These are phyloP conservation scores for Orycteropus afer DNA, from an alignment of 2,113 vertebrate genomes.

Conservation along the genomic window DNA sequence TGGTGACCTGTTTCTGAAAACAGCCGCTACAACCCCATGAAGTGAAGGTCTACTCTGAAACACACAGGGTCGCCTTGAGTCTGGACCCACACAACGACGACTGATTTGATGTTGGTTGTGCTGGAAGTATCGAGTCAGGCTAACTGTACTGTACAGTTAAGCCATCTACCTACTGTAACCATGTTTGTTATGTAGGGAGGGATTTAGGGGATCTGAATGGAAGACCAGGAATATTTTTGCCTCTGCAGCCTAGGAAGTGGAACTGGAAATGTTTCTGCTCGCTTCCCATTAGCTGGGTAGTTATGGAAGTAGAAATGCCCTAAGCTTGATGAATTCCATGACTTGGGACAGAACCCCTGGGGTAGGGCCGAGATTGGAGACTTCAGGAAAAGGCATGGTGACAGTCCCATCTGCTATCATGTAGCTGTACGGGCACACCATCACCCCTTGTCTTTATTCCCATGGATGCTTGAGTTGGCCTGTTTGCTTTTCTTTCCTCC, in stretches of 20 bases:
- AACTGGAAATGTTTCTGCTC: not conserved
- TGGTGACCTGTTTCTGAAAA: too few species aligned
- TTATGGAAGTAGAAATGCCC: accelerated
- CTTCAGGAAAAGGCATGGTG: too few species aligned
- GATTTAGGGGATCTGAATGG: not conserved
- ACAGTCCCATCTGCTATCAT: accelerated
- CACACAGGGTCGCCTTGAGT: not conserved
- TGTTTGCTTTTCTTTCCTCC: too few species aligned
- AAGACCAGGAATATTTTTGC: not conserved
- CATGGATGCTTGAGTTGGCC: not conserved
- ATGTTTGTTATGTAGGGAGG: accelerated
- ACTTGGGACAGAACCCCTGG: too few species aligned
- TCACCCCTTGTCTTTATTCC: not conserved
- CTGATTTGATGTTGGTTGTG: not conserved
- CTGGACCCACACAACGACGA: not conserved
- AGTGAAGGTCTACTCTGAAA: not conserved
- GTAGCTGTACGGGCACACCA: accelerated
- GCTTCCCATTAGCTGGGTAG: not conserved
- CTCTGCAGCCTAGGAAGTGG: not conserved
- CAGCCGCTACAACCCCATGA: not conserved
- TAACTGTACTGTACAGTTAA: not conserved
- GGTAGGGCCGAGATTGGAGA: not conserved
- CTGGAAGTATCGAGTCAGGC: accelerated
- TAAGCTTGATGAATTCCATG: not conserved
- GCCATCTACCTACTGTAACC: accelerated